phyloP scores from a whole-genome alignment of 1,140 invertebrate species.

The Philaenus spumarius region DNA sequence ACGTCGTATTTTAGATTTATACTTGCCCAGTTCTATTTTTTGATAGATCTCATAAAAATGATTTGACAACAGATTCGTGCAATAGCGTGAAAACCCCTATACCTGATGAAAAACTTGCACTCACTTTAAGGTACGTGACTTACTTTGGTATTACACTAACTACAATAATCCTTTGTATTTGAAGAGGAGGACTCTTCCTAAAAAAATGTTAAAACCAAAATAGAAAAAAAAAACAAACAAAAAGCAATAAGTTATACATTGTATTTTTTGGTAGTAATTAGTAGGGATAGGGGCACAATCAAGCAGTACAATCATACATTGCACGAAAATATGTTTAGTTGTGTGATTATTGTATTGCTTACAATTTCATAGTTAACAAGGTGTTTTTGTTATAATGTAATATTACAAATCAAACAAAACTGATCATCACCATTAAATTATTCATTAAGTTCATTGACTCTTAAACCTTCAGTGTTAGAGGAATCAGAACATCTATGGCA shows the following conservation, averaged over 20 bases:
- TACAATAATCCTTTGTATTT: neutral
- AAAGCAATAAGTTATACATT: neutral
- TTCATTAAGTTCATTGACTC: too few species aligned
- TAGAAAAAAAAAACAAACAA: neutral
- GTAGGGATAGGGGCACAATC: neutral
- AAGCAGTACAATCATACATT: too few species aligned
- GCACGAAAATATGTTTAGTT: too few species aligned
- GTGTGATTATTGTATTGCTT: too few species aligned
- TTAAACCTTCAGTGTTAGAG: too few species aligned
- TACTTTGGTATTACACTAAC: neutral
- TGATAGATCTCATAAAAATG: neutral
- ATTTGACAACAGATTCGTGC: neutral
- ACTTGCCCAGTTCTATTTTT: neutral
- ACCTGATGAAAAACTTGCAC: too few species aligned
- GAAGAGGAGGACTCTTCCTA: neutral
- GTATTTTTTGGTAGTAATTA: neutral
- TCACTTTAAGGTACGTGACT: neutral
- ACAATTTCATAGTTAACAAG: too few species aligned
- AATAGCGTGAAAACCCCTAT: neutral
- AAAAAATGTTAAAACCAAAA: neutral
- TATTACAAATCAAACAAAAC: too few species aligned
- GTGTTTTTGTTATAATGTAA: too few species aligned
- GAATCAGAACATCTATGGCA: too few species aligned
- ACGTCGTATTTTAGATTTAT: too few species aligned
- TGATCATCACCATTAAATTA: too few species aligned